These are phyloP conservation scores for Junonia oenone DNA, from an alignment of 2,888 invertebrate species.

Conservation along the genomic window DNA sequence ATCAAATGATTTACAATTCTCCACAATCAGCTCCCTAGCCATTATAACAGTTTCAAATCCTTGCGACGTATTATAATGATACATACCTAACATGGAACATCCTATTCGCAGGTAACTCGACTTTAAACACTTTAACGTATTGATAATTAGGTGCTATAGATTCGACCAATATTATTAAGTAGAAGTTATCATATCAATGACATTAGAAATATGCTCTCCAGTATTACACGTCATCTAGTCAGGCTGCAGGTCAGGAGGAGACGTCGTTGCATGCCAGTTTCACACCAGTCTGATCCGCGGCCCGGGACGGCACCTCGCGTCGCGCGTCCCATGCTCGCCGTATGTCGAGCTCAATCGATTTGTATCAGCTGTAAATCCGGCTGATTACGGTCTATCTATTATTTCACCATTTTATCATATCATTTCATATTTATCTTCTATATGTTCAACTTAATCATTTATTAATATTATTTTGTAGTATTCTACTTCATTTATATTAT, in stretches of 20 bases:
- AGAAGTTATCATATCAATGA: neutral
- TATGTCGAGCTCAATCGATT: constrained; percentile 48
- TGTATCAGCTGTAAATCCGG: constrained; percentile 57
- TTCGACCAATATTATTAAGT: neutral
- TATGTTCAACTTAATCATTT: neutral
- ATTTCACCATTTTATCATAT: neutral
- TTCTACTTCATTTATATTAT: neutral
- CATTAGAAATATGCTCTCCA: constrained; percentile 46
- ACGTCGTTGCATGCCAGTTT: constrained; percentile 89
- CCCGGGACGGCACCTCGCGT: constrained; percentile 53
- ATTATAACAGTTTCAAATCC: neutral
- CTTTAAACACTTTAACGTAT: neutral
- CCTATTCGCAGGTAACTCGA: neutral
- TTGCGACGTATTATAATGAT: neutral
- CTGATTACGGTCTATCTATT: neutral
- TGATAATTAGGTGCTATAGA: constrained; percentile 1
- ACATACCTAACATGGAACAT: neutral
- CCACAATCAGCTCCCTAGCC: too few species aligned
- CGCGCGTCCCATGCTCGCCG: constrained; percentile 55
- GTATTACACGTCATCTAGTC: constrained; percentile 89
- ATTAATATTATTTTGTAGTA: neutral
- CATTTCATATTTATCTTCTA: neutral
- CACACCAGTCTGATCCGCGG: constrained; percentile 87
- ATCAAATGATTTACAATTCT: too few species aligned
- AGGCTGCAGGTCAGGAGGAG: constrained; percentile 82